Evolutionary conservation across 2,888 invertebrate genomes (phyloP).

Genomic region (Pristionchus maxplancki): DNA sequence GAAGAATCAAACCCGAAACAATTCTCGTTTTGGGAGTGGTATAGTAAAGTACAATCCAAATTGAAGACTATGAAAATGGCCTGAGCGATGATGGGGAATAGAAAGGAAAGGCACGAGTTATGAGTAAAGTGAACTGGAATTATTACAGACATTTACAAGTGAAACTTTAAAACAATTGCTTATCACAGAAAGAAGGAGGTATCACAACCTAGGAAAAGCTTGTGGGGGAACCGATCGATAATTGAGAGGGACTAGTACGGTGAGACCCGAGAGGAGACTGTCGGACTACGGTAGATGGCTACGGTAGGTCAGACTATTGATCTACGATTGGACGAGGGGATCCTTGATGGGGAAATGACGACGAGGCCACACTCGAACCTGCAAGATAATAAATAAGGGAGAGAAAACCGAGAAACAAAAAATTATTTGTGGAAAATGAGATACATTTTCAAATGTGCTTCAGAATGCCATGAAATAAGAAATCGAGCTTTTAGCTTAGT

Average conservation of each 20-base stretch:
- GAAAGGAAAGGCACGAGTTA: slow-evolving; percentile 4
- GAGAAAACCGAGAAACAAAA: too few relatives aligned
- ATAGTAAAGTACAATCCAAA: slow-evolving; percentile 5
- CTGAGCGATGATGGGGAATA: not conserved
- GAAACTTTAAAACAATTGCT: not conserved
- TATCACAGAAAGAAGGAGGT: slow-evolving; percentile 15
- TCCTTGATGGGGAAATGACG: slow-evolving; percentile 57
- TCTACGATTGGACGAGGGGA: not conserved
- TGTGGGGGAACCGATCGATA: not conserved
- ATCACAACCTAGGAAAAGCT: slow-evolving; percentile 12
- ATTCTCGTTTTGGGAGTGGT: slow-evolving; percentile 23
- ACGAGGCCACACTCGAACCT: slow-evolving; percentile 60
- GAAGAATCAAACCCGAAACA: slow-evolving; percentile 1
- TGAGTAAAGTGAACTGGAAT: not conserved
- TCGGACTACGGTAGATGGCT: not conserved
- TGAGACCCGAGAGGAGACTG: not conserved
- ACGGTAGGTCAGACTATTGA: slow-evolving; percentile 5
- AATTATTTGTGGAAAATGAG: too few relatives aligned
- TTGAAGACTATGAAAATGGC: slow-evolving; percentile 8
- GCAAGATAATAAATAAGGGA: too few relatives aligned
- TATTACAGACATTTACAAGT: slow-evolving; percentile 16
- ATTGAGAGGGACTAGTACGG: slow-evolving; percentile 12
- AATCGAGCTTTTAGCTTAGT: too few relatives aligned
- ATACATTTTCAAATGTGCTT: too few relatives aligned
- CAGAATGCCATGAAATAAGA: too few relatives aligned